These are phyloP conservation scores for Mirounga angustirostris DNA, from an alignment of 2,113 vertebrate genomes.

Conservation along the genomic window DNA sequence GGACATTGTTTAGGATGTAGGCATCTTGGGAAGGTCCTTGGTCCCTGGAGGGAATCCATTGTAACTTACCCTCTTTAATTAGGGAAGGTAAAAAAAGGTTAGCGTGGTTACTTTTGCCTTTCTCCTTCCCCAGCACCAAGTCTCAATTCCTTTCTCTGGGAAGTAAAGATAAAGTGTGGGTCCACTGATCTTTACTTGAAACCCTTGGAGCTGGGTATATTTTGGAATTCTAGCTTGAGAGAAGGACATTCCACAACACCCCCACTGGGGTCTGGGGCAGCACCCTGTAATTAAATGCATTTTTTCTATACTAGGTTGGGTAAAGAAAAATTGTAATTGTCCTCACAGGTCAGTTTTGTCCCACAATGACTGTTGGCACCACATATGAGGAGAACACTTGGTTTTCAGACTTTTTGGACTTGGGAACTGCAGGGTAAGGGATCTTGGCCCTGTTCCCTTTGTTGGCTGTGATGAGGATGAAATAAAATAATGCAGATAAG, in stretches of 20 bases:
- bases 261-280: not conserved
- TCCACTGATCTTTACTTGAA: not conserved
- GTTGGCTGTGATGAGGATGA: not conserved
- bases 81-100: not conserved
- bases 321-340: not conserved
- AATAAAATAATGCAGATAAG: not conserved
- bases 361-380: not conserved
- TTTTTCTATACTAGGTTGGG: not conserved
- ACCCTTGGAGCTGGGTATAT: not conserved
- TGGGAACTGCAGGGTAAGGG: not conserved
- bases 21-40: not conserved
- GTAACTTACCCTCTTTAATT: not conserved
- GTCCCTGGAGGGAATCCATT: not conserved
- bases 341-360: not conserved
- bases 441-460: not conserved
- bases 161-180: not conserved
- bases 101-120: not conserved
- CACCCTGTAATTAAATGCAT: not conserved
- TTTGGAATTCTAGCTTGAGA: not conserved
- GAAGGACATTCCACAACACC: not conserved
- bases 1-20: not conserved
- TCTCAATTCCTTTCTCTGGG: not conserved
- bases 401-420: not conserved
- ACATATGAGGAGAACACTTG: not conserved
- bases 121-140: not conserved